A percentile compares a stretch with the other conserved stretches of the same genome.
These are phyloP conservation scores for Tachysurus vachellii DNA, from an alignment of 2,113 vertebrate genomes.

Conservation along the genomic window DNA sequence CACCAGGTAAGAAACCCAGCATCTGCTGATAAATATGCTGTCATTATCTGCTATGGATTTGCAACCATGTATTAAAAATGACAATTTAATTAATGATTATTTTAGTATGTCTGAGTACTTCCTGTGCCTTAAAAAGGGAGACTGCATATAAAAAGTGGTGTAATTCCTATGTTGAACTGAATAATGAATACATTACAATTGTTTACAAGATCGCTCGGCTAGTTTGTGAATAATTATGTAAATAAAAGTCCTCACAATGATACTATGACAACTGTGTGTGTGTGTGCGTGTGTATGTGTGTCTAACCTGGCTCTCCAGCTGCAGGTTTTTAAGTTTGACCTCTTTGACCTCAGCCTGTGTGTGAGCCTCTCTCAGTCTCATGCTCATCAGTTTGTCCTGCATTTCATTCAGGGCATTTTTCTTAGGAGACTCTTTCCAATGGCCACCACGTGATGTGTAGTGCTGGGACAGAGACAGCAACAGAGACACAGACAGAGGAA, in stretches of 20 bases:
- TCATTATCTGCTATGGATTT: not conserved
- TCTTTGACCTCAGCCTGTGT: constrained; percentile 85
- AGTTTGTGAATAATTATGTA: not conserved
- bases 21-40: not conserved
- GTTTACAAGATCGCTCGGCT: not conserved
- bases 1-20: not conserved
- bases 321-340: constrained; percentile 83
- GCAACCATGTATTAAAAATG: not conserved
- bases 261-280: not conserved
- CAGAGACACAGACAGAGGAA: not conserved
- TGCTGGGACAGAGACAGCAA: constrained; percentile 64
- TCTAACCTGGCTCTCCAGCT: constrained; percentile 87
- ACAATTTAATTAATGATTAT: not conserved
- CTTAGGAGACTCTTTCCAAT: constrained; percentile 91
- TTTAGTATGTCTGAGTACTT: not conserved
- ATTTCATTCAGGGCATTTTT: constrained; percentile 85
- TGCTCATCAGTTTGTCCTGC: constrained; percentile 88
- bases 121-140: not conserved
- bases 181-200: not conserved
- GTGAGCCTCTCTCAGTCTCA: constrained; percentile 86
- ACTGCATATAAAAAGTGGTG: not conserved
- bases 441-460: constrained; percentile 80
- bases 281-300: not conserved
- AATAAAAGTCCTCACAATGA: not conserved
- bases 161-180: not conserved